Base-by-base conservation (phyloP, 2,888 invertebrate genomes). In the Trissoscelio sp. region DNA sequence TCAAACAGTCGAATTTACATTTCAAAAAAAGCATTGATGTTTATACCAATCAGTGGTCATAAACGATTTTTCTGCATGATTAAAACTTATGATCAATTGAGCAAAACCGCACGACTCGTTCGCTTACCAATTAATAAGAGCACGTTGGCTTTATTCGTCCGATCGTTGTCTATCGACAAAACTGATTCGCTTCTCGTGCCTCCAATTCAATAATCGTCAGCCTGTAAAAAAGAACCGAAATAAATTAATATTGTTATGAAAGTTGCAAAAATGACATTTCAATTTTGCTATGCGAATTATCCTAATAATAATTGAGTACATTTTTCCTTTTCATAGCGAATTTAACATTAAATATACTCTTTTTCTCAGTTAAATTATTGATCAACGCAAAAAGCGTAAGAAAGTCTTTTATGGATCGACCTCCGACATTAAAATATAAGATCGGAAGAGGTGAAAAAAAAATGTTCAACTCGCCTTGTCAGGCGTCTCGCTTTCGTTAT, bases 71-170 rank as follows among this genome's bases (percentile, higher is more conserved):
- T 22, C 28, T 73, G 44, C 74, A 46, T 57, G 53, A 74, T 64
- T 74, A 55, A 64, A 64, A 64, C 44, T 62, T 64, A 64, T n/a
- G n/a, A n/a, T 64, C 64, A 74, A 73, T 55, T 44, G 53, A 53
- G 53, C 42, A 24, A n/a, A 16, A 14, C 12, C 28, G 28, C 24
- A 44, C 44, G 4, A 37, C 37, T 55, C 46, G 42, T 57, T 74
- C 46, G 42, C 74, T 74, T 57, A 74, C 74, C 64, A 64, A 74
- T 74, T 64, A 74, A 57, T 64, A 46, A 57, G 57, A 57, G 57
- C 48, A 9, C 66, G 74, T 57, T 48, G 37, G 58, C 57, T 66
- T 75, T 67, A 75, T 75, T 58, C 58, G 66, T 67, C 34, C 67
- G n/a, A 16, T 60, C 66, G 67, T 58, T 58, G 75, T 67, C 75